Conservation (phyloP, 2,888 invertebrate species). For the Nomada ferruginata region DNA sequence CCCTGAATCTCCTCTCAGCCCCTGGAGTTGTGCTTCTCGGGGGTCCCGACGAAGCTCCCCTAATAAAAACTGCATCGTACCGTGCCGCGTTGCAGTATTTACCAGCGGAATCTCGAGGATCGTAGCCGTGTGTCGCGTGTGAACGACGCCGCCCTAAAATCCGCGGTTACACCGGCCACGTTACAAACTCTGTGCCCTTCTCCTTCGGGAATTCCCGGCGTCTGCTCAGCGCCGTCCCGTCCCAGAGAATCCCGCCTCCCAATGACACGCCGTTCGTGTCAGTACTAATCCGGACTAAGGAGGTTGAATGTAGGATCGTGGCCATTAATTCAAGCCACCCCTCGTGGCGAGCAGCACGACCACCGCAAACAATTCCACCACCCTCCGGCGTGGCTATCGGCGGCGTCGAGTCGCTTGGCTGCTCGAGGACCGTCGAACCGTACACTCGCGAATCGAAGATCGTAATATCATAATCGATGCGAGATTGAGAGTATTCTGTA, state of each 20-base stretch:
- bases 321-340: constrained; percentile 75
- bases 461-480: not conserved
- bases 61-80: constrained; percentile 62
- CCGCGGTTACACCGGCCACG: constrained; percentile 48
- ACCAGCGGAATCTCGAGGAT: constrained; percentile 30
- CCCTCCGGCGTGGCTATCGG: constrained; percentile 33
- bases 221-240: constrained; percentile 53
- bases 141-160: constrained; percentile 52
- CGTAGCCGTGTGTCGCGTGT: constrained; percentile 45
- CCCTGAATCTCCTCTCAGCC: not conserved
- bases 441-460: not conserved
- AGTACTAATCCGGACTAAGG: constrained; percentile 78
- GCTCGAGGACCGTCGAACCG: not conserved
- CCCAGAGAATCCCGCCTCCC: constrained; percentile 72
- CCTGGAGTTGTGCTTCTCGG: not conserved
- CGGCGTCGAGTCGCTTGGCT: not conserved
- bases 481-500: not conserved
- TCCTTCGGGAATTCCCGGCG: constrained; percentile 46
- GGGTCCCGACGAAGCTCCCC: not conserved
- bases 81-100: constrained; percentile 42
- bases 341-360: constrained; percentile 35
- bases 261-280: constrained; percentile 77
- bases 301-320: constrained; percentile 73
- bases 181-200: constrained; percentile 12
- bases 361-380: constrained; percentile 62